Evolutionary conservation across 2,113 vertebrate genomes (phyloP), one percentile per base, ranked within the genome.

Genomic region (Ammodytes dubius): DNA sequence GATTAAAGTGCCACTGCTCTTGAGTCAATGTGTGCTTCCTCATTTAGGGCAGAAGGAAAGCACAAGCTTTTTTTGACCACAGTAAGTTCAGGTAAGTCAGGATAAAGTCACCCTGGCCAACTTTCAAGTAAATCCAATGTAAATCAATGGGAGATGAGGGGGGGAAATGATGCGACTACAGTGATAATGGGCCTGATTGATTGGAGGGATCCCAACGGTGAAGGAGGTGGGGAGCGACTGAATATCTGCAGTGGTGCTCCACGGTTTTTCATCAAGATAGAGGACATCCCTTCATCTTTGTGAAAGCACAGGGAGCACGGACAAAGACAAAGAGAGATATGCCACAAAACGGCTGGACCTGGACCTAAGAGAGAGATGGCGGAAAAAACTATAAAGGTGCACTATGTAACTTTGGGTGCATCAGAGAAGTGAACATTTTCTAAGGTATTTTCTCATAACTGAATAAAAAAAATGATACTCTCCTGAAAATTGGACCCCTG

Each of bases 151-250:
- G 68, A 70, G 79, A 73, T 72, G 66, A 85, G 68, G 69, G 70
- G 68, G 69, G 70, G 65, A 73, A 69, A 77, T 65, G 73, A 82
- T 56, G 79, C 81, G 77, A 82, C 83, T 75, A 69, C 63, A 74
- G 68, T 42, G 42, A 59, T 79, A 86, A 88, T 77, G 59, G 78
- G 88, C 73, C 75, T 79, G 79, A 91, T 91, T 89, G 91, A 91
- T 91, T 86, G 46, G 77, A 64, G 63, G 49, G 52, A 64, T 88
- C 75, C 77, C 60, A 56, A 1, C 4, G 59, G 84, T 69, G 58
- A 73, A 54, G 0, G 46, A 75, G 46, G 50, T 27, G 77, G 68
- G 27, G 52, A 69, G 84, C 19, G 57, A 60, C 46, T 35, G 35
- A 80, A 87, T 84, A 82, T 81, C 82, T 85, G 74, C 78, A 54